Conservation (phyloP, 2,113 vertebrate genomes). For the Alaudala cheleensis region DNA sequence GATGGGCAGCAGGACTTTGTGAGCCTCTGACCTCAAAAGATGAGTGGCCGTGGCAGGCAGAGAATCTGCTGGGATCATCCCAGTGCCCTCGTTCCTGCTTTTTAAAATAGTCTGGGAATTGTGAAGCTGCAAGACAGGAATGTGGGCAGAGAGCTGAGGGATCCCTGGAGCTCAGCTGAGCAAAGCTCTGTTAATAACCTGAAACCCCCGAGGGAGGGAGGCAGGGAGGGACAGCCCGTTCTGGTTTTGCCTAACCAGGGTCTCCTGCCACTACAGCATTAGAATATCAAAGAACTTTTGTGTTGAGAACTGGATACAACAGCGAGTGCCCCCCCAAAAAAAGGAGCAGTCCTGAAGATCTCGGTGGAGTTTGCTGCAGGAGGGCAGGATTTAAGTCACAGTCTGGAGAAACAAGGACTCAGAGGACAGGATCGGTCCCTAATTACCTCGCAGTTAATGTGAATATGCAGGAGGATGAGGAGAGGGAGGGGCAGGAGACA, state of each 20-base stretch:
- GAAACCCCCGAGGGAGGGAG: conserved; percentile 35
- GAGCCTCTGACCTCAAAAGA: background rate
- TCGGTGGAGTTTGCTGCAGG: background rate
- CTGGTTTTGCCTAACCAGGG: conserved; percentile 50
- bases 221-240: background rate
- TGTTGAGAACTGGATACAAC: background rate
- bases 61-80: background rate
- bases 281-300: conserved; percentile 35
- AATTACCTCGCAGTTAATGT: conserved; percentile 13
- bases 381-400: background rate
- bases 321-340: background rate
- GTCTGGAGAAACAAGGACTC: conserved; percentile 31
- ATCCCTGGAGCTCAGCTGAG: conserved; percentile 34
- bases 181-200: conserved; percentile 44
- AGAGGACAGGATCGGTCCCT: background rate
- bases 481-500: conserved; percentile 19
- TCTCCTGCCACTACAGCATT: conserved; percentile 39
- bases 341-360: background rate
- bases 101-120: background rate
- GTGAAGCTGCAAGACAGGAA: conserved; percentile 46
- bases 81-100: background rate
- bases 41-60: background rate
- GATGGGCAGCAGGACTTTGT: background rate
- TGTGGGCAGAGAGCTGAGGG: background rate
- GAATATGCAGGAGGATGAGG: background rate